A percentile compares a stretch with the other conserved stretches of the same genome.
These are phyloP conservation scores for Flexamia atlantica DNA, from an alignment of 2,888 invertebrate species.

Conservation along the genomic window DNA sequence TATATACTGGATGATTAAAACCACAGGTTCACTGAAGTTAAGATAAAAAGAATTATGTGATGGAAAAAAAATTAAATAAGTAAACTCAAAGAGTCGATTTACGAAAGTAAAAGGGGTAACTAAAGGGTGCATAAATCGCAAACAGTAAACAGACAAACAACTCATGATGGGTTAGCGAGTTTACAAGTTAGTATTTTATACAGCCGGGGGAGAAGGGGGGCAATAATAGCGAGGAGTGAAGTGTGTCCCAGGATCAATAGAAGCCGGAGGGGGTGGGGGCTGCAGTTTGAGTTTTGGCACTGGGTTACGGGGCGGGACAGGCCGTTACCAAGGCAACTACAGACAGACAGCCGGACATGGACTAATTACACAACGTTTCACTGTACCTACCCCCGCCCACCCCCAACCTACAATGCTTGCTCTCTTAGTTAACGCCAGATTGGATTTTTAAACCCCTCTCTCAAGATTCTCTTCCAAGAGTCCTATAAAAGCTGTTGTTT, in stretches of 20 bases:
- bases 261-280: constrained; percentile 72
- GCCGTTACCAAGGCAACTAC: constrained; percentile 59
- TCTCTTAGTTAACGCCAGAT: constrained; percentile 51
- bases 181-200: constrained; percentile 53
- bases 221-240: constrained; percentile 69
- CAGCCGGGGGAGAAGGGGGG: constrained; percentile 63
- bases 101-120: too few species aligned
- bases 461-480: constrained; percentile 22
- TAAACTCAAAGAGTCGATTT: too few species aligned
- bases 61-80: too few species aligned
- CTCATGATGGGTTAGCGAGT: constrained; percentile 54
- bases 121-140: constrained; percentile 20
- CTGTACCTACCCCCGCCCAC: constrained; percentile 37
- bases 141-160: constrained; percentile 52
- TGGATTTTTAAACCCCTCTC: constrained; percentile 38
- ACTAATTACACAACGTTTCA: constrained; percentile 60
- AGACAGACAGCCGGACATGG: constrained; percentile 58
- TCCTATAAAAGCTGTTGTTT: constrained; percentile 42
- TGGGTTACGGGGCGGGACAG: constrained; percentile 59
- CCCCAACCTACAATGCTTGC: constrained; percentile 20
- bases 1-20: too few species aligned
- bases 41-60: too few species aligned
- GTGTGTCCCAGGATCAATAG: constrained; percentile 71
- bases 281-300: constrained; percentile 57
- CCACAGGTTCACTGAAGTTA: too few species aligned